Conservation (phyloP, 2,888 invertebrate species). For the Camptogramma bilineatum region DNA sequence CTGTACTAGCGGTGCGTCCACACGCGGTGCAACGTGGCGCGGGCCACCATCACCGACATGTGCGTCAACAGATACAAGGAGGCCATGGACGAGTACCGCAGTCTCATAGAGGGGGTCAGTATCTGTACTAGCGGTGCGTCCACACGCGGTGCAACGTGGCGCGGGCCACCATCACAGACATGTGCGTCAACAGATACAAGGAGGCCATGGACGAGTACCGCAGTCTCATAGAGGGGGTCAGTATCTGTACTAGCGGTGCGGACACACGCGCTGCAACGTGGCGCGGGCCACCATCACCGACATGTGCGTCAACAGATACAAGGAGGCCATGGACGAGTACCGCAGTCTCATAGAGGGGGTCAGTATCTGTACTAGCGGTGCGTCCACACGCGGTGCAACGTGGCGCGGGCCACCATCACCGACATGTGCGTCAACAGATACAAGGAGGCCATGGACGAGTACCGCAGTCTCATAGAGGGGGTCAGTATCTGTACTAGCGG, state of each 20-base stretch:
- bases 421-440: constrained; percentile 93
- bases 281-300: constrained; percentile 96
- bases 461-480: constrained; percentile 89
- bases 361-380: constrained; percentile 82
- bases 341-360: constrained; percentile 89
- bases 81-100: constrained; percentile 94
- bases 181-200: constrained; percentile 90
- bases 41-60: constrained; percentile 95
- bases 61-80: constrained; percentile 91
- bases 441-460: constrained; percentile 93
- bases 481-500: constrained; percentile 49
- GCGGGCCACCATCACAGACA: constrained; percentile 95
- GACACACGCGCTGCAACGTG: constrained; percentile 93
- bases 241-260: too few species aligned
- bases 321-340: constrained; percentile 94
- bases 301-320: constrained; percentile 91
- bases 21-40: constrained; percentile 94
- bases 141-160: constrained; percentile 96
- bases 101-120: constrained; percentile 86
- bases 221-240: constrained; percentile 73
- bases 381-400: constrained; percentile 95
- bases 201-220: constrained; percentile 95
- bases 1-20: constrained; percentile 85
- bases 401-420: constrained; percentile 95
- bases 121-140: constrained; percentile 70